These are phyloP conservation scores for Agelas oroides DNA, from an alignment of 37 sponge, comb jelly and placozoan genomes.

Conservation along the genomic window DNA sequence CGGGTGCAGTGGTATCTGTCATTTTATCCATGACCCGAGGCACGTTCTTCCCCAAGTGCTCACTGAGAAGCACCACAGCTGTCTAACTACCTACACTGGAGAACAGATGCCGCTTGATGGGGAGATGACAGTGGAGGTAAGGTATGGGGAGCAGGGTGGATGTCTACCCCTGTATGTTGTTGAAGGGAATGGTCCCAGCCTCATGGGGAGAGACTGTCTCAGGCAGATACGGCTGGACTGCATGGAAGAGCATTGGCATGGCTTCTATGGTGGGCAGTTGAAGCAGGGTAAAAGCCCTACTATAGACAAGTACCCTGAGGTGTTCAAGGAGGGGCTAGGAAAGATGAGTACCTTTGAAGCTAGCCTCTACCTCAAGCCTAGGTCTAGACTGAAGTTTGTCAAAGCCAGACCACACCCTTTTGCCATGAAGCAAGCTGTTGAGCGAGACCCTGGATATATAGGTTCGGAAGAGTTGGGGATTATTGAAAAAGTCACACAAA, in stretches of 20 bases:
- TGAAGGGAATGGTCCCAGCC: slow-evolving; percentile 1
- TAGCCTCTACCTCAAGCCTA: not conserved
- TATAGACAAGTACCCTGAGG: slow-evolving; percentile 2
- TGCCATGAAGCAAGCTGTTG: slow-evolving; percentile 15
- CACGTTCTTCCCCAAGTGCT: no score
- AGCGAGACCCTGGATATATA: slow-evolving; percentile 12
- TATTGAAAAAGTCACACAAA: slow-evolving; percentile 21
- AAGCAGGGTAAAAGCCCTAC: not conserved
- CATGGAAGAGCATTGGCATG: slow-evolving; percentile 34
- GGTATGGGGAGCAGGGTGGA: not conserved
- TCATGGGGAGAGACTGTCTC: slow-evolving; percentile 39
- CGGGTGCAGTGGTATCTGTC: slow-evolving; percentile 11
- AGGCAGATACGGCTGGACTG: no score
- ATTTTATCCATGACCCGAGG: no score
- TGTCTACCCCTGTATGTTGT: not conserved
- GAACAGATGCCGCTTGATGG: not conserved
- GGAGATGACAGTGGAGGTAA: not conserved
- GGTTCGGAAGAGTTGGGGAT: slow-evolving; percentile 48
- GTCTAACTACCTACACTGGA: slow-evolving; percentile 21
- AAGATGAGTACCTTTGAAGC: slow-evolving; percentile 27
- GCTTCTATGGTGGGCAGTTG: not conserved
- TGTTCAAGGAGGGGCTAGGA: slow-evolving; percentile 19
- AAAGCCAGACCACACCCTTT: slow-evolving; percentile 26
- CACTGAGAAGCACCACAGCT: no score
- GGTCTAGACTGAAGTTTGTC: slow-evolving; percentile 13